Conservation (phyloP, 1,140 invertebrate genomes). For the Listronotus bonariensis region DNA sequence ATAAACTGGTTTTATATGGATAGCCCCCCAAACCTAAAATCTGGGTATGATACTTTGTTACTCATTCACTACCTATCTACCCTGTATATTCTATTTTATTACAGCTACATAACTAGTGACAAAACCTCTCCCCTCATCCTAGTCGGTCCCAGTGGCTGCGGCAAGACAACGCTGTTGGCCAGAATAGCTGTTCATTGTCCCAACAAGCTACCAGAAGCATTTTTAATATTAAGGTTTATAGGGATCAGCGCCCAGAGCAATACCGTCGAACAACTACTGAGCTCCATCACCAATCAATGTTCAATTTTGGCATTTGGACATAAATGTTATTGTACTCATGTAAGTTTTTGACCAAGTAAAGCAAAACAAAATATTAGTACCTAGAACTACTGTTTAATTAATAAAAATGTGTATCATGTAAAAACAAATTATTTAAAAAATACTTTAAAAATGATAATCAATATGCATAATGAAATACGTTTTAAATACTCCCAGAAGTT, state of each 20-base stretch:
- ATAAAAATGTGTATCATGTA: too few species aligned
- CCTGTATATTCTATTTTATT: constrained; percentile 33
- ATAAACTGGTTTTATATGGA: too few species aligned
- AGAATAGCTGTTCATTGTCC: constrained; percentile 69
- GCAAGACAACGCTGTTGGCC: constrained; percentile 78
- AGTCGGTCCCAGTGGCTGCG: constrained; percentile 77
- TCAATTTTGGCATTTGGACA: constrained; percentile 65
- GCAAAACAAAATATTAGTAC: too few species aligned
- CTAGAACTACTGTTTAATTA: too few species aligned
- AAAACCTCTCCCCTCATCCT: constrained; percentile 70
- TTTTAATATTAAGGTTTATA: constrained; percentile 65
- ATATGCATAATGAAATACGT: too few species aligned
- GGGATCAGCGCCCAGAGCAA: constrained; percentile 70
- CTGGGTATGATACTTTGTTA: too few species aligned
- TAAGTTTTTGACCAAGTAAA: too few species aligned
- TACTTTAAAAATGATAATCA: too few species aligned
- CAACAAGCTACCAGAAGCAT: constrained; percentile 69
- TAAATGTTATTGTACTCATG: constrained; percentile 64
- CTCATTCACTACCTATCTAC: too few species aligned
- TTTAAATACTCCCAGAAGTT: too few species aligned
- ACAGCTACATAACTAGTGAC: constrained; percentile 69
- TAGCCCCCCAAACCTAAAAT: too few species aligned
- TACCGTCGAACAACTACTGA: constrained; percentile 67
- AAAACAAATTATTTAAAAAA: too few species aligned
- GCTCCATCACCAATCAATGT: constrained; percentile 70